Base-by-base conservation (phyloP, 2,888 invertebrate genomes). In the Pegoplata infirma region DNA sequence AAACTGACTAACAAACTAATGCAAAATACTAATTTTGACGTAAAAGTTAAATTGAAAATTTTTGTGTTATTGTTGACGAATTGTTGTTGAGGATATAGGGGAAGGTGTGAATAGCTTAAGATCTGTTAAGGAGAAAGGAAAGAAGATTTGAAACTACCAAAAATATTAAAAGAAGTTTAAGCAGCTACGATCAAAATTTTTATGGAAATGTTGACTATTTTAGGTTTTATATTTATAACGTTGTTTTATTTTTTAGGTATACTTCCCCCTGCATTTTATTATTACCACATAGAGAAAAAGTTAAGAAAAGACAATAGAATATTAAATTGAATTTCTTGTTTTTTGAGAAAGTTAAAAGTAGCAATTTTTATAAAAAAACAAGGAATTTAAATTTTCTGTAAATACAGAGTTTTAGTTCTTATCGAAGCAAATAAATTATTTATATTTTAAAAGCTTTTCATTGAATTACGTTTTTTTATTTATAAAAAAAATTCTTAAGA, bases 371-470 rank as follows among this genome's bases (percentile, higher is more conserved):
- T n/a, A n/a, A n/a, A n/a, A n/a, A n/a, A n/a, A n/a, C n/a, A n/a
- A n/a, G n/a, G n/a, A n/a, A n/a, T n/a, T 61, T 21, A 14, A 61
- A 16, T 51, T 64, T 10, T 47, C 12, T n/a, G n/a, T 32, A 36
- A 19, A 36, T 36, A 5, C 7, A 5, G 17, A 17, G 3, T 14
- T 53, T 53, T 12, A 8, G 36, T 12, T 51, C 17, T 53, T 40
- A 10, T 44, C 17, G 32, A 46, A 23, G 46, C 47, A 36, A 73
- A 73, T 78, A 25, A 78, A 78, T 73, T 47, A 64, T 78, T 78
- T 10, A 78, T 74, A 40, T 44, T 53, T 53, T 78, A 74, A 78
- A 74, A 78, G 73, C 73, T 74, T 73, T 78, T 78, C 46, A 78
- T 78, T 73, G 58, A 53, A 73, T 78, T 73, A 47, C 17, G 3